Percentiles rank a stretch among this genome's conserved stretches.
Conservation (phyloP, 2,888 invertebrate genomes). For the Apotomis capreana region DNA sequence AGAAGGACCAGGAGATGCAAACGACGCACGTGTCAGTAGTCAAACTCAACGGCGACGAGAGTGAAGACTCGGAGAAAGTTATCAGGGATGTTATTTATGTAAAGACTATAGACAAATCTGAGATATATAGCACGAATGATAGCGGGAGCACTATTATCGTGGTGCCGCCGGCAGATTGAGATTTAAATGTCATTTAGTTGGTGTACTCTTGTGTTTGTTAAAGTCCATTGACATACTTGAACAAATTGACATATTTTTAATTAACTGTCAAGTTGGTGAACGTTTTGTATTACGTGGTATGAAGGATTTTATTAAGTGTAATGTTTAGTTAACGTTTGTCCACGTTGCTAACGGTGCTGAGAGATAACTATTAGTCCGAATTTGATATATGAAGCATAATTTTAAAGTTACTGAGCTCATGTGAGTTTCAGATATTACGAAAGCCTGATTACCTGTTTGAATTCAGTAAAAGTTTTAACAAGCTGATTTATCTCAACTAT, state of each 20-base stretch:
- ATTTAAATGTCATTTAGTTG: not conserved
- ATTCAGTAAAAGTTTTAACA: not conserved
- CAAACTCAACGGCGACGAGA: constrained; percentile 71
- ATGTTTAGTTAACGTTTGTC: not conserved
- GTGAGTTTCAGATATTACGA: too few species aligned
- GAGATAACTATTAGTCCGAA: too few species aligned
- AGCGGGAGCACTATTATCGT: constrained; percentile 77
- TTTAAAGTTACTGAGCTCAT: too few species aligned
- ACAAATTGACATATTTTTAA: constrained; percentile 14
- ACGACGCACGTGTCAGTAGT: constrained; percentile 71
- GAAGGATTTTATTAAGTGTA: not conserved
- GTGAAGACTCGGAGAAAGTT: constrained; percentile 61
- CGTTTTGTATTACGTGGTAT: not conserved
- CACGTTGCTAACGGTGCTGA: too few species aligned
- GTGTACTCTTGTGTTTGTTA: constrained; percentile 25
- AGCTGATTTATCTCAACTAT: not conserved
- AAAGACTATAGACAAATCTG: constrained; percentile 67
- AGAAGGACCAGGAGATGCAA: constrained; percentile 57
- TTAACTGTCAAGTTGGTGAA: constrained; percentile 4
- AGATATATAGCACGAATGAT: constrained; percentile 68
- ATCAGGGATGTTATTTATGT: constrained; percentile 69
- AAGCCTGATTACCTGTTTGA: not conserved
- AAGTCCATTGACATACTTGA: not conserved
- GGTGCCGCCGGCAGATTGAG: constrained; percentile 77
- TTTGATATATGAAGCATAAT: too few species aligned